These are phyloP conservation scores for Hymenochirus boettgeri DNA, from an alignment of 2,113 vertebrate genomes.

Conservation along the genomic window DNA sequence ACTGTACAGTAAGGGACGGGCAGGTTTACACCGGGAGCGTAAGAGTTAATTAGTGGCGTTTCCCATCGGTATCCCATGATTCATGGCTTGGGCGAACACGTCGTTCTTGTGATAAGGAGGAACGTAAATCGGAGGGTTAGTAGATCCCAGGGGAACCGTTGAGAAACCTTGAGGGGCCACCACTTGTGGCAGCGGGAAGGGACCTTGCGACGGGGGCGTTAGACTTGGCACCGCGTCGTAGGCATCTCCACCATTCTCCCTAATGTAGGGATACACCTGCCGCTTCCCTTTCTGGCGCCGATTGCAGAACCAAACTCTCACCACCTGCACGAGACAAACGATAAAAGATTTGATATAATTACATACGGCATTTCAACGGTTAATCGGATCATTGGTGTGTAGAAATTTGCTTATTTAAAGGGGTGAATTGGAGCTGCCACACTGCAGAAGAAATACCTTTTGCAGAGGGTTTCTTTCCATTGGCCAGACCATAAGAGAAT, in stretches of 20 bases:
- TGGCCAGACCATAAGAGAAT: too few relatives aligned
- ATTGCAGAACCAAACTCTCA: conserved; percentile 90
- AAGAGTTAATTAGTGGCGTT: conserved; percentile 10
- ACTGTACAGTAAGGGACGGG: too few relatives aligned
- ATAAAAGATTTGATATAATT: too few relatives aligned
- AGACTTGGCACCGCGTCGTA: conserved; percentile 56
- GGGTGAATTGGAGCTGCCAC: too few relatives aligned
- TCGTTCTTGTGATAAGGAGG: conserved; percentile 64
- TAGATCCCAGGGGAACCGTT: conserved; percentile 44
- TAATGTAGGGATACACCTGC: conserved; percentile 68
- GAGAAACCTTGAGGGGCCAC: conserved; percentile 57
- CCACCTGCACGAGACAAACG: conserved; percentile 73
- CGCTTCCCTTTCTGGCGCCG: conserved; percentile 73
- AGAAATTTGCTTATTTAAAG: too few relatives aligned
- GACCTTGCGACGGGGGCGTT: neutral
- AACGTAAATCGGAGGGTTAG: conserved; percentile 65
- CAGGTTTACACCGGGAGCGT: too few relatives aligned
- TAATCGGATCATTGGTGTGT: too few relatives aligned
- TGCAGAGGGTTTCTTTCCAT: too few relatives aligned
- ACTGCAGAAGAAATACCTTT: too few relatives aligned
- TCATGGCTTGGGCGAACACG: conserved; percentile 64
- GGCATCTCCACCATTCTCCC: conserved; percentile 68
- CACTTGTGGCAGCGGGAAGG: conserved; percentile 31
- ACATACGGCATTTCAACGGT: too few relatives aligned
- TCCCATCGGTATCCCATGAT: conserved; percentile 64